phyloP scores from a whole-genome alignment of 1,140 invertebrate species.

The Drosophila lacteicornis region DNA sequence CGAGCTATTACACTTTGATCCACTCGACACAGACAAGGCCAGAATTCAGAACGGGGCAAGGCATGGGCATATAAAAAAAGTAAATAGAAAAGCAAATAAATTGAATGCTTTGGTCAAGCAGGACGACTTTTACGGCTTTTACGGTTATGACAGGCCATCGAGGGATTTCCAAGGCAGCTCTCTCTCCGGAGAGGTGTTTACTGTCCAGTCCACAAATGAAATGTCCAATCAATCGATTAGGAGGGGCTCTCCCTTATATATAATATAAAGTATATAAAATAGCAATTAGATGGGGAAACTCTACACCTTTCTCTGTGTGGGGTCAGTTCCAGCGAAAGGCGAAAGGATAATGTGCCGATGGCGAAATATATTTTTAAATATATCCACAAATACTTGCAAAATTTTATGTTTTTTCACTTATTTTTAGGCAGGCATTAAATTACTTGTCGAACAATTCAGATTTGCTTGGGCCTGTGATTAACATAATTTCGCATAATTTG shows the following conservation, averaged over 20 bases:
- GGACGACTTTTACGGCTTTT: conserved; percentile 16
- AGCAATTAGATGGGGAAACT: conserved; percentile 13
- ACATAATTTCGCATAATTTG: conserved; percentile 35
- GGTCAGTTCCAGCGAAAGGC: background rate
- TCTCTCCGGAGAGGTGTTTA: conserved; percentile 26
- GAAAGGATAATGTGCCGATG: conserved; percentile 6
- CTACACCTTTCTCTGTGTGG: conserved; percentile 1
- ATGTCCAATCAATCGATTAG: conserved; percentile 21
- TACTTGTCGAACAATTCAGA: conserved; percentile 33
- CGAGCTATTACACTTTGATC: conserved; percentile 62
- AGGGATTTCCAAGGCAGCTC: conserved; percentile 11
- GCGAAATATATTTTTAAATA: conserved; percentile 21
- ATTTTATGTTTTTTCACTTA: background rate
- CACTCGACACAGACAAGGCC: conserved; percentile 46
- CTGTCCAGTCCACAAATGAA: conserved; percentile 14
- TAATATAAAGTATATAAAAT: conserved; percentile 1
- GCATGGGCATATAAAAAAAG: conserved; percentile 30
- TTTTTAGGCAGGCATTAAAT: conserved; percentile 24
- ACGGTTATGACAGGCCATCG: conserved; percentile 40
- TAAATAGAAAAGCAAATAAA: conserved; percentile 47
- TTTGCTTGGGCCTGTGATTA: conserved; percentile 36
- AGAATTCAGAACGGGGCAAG: background rate
- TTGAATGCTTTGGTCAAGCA: conserved; percentile 47
- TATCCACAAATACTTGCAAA: background rate
- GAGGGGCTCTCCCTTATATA: background rate